Evolutionary conservation across 2,888 invertebrate genomes (phyloP).

Genomic region (Drosophila dives): DNA sequence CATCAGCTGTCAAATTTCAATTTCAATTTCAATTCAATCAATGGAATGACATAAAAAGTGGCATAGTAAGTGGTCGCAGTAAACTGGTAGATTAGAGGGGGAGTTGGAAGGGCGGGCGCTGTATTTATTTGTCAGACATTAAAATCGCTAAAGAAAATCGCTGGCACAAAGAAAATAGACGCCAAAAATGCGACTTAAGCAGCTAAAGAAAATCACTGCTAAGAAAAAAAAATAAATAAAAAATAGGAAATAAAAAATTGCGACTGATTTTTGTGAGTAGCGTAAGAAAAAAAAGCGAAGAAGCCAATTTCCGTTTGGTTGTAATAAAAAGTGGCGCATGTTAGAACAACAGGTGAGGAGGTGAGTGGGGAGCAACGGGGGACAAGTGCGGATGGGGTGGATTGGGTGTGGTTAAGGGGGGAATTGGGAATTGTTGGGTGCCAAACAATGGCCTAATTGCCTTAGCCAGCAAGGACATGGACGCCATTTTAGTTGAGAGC

Average conservation of each 20-base stretch:
- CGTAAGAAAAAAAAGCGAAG: conserved; percentile 43
- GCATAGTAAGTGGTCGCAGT: conserved; percentile 59
- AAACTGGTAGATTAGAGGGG: conserved; percentile 25
- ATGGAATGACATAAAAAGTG: conserved; percentile 59
- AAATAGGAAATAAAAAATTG: conserved; percentile 17
- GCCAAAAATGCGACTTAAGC: conserved; percentile 63
- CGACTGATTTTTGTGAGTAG: conserved; percentile 40
- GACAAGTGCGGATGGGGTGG: neutral
- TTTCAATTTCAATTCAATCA: conserved; percentile 67
- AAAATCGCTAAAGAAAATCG: conserved; percentile 30
- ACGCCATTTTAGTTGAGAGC: conserved; percentile 57
- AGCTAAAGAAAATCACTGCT: conserved; percentile 55
- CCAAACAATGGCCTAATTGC: conserved; percentile 74
- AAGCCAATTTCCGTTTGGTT: conserved; percentile 79
- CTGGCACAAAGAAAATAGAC: conserved; percentile 14
- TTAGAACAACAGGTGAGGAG: conserved; percentile 60
- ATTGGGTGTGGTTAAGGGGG: conserved; percentile 14
- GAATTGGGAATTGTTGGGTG: conserved; percentile 49
- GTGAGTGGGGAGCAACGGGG: too few species aligned
- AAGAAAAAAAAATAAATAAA: conserved; percentile 26
- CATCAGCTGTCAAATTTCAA: conserved; percentile 63
- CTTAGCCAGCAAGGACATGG: conserved; percentile 40
- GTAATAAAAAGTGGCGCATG: conserved; percentile 65
- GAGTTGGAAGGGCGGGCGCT: conserved; percentile 6
- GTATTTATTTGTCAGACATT: conserved; percentile 38